Conservation (phyloP, 2,113 vertebrate genomes). For the Motacilla tschutschensis region DNA sequence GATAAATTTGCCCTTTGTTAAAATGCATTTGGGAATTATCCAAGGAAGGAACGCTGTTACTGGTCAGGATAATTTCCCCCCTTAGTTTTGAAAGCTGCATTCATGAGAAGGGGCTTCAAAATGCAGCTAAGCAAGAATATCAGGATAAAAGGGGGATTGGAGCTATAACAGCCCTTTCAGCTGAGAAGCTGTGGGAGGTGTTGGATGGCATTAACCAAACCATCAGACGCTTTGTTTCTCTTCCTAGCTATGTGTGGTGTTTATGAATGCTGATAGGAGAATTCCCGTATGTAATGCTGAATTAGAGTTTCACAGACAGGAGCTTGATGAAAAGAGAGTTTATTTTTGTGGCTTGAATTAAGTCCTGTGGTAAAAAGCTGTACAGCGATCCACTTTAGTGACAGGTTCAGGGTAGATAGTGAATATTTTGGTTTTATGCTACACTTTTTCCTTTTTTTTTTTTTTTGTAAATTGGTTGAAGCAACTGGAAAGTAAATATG, state of each 20-base stretch:
- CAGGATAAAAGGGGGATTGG: background rate
- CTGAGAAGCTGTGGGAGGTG: background rate
- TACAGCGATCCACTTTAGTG: background rate
- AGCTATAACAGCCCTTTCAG: background rate
- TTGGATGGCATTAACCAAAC: background rate
- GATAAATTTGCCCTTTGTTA: background rate
- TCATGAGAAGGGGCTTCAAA: background rate
- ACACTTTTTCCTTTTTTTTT: background rate
- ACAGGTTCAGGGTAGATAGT: background rate
- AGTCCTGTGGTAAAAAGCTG: background rate
- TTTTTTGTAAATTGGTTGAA: background rate
- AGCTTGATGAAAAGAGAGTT: conserved; percentile 3
- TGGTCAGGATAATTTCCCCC: background rate
- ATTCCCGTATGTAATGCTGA: conserved; percentile 1
- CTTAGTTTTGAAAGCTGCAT: background rate
- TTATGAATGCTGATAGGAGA: background rate
- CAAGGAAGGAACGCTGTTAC: background rate
- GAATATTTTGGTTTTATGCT: background rate
- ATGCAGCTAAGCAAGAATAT: background rate
- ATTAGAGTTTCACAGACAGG: background rate
- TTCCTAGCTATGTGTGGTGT: background rate
- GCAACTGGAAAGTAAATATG: background rate
- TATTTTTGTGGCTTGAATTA: background rate
- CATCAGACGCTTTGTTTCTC: background rate
- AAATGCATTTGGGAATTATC: background rate